Conservation (phyloP, 2,113 vertebrate species). For the Cettia cetti region DNA sequence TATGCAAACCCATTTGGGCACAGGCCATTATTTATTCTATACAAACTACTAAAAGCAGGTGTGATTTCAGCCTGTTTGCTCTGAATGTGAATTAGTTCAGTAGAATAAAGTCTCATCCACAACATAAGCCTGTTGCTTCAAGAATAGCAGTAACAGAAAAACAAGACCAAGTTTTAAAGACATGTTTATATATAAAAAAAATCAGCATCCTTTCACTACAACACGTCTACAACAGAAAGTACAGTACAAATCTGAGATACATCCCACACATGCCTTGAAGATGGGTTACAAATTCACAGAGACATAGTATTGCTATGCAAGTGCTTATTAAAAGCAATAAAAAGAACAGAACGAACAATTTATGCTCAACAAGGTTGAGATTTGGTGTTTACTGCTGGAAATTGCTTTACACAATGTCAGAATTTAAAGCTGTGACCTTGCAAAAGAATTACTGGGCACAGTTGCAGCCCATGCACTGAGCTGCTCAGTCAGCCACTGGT, state of each 20-base stretch:
- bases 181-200: not conserved
- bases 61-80: not conserved
- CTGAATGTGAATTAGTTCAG: not conserved
- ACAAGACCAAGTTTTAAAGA: not conserved
- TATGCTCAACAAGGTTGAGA: not conserved
- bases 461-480: rapidly evolving
- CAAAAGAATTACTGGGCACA: not conserved
- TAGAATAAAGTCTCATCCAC: not conserved
- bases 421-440: not conserved
- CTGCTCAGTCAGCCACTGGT: not conserved
- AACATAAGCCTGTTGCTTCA: not conserved
- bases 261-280: not conserved
- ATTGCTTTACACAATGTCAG: not conserved
- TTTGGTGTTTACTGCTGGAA: not conserved
- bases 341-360: not conserved
- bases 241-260: not conserved
- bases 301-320: not conserved
- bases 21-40: not conserved
- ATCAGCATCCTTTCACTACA: not conserved
- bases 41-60: slow-evolving; percentile 3
- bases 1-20: not conserved
- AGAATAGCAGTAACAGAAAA: not conserved
- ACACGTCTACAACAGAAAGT: not conserved
- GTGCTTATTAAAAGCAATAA: not conserved
- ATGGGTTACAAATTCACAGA: not conserved